phyloP scores from a whole-genome alignment of 2,888 invertebrate species.

The Penaeus monodon region DNA sequence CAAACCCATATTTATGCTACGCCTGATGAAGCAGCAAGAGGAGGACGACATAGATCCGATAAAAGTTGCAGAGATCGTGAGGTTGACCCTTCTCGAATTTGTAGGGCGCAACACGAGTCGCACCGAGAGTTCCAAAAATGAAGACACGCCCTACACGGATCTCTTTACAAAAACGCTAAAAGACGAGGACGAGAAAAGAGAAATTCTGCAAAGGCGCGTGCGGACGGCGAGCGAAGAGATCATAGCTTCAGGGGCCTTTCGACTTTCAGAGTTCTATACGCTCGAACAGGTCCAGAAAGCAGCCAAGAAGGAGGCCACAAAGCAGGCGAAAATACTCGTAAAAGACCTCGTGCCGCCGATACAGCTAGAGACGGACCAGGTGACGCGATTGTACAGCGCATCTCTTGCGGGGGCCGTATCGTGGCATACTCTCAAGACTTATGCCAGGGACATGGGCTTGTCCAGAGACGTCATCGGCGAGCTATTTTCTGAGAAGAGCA shows the following conservation, averaged over 20 bases:
- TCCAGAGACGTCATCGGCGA: neutral
- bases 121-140: neutral
- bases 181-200: constrained; percentile 12
- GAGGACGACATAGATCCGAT: neutral
- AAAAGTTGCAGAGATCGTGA: constrained; percentile 6
- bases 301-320: neutral
- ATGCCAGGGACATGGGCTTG: neutral
- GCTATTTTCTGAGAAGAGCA: neutral
- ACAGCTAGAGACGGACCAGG: neutral
- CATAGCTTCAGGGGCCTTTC: no score
- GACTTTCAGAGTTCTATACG: neutral
- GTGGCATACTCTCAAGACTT: neutral
- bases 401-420: neutral
- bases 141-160: constrained; percentile 19
- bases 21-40: neutral
- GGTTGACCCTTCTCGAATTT: constrained; percentile 34
- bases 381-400: neutral
- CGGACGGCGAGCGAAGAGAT: neutral
- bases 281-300: neutral
- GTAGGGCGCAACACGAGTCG: constrained; percentile 34
- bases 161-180: constrained; percentile 17
- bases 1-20: constrained; percentile 42
- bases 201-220: neutral
- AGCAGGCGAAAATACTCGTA: neutral
- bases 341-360: neutral